phyloP scores from a whole-genome alignment of 1,140 invertebrate genomes.

The Planococcus citri region DNA sequence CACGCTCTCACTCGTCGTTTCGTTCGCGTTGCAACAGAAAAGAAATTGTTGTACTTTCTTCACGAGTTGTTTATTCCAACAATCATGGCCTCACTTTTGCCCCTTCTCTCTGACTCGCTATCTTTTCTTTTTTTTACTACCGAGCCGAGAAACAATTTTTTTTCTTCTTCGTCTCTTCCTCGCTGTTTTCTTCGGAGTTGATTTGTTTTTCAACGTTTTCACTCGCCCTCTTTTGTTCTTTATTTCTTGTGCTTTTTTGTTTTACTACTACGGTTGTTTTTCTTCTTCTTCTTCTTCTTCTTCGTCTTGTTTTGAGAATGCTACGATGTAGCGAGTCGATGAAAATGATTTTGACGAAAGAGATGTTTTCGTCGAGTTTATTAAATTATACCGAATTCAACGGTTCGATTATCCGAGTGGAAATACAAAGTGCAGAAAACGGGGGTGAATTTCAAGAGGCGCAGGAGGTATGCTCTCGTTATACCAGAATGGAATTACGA shows the following conservation, averaged over 20 bases:
- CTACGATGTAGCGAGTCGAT: not conserved
- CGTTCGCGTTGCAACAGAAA: not conserved
- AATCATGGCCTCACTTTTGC: not conserved
- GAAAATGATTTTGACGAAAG: conserved; percentile 2
- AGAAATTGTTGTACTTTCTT: not conserved
- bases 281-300: too few relatives aligned
- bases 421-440: too few relatives aligned
- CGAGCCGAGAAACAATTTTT: not conserved
- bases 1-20: not conserved
- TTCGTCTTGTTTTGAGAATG: too few relatives aligned
- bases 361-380: not conserved
- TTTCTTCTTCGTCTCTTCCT: too few relatives aligned
- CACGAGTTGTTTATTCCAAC: not conserved
- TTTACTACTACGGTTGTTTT: not conserved
- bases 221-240: not conserved
- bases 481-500: too few relatives aligned
- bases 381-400: not conserved
- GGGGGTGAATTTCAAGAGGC: too few relatives aligned
- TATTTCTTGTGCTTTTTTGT: not conserved
- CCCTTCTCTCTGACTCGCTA: too few relatives aligned
- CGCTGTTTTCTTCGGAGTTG: not conserved
- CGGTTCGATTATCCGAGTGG: too few relatives aligned
- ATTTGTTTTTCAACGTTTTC: conserved; percentile 3
- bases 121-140: not conserved
- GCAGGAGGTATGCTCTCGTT: too few relatives aligned